phyloP scores from a whole-genome alignment of 2,888 invertebrate species.

The Drosophila algonquin region DNA sequence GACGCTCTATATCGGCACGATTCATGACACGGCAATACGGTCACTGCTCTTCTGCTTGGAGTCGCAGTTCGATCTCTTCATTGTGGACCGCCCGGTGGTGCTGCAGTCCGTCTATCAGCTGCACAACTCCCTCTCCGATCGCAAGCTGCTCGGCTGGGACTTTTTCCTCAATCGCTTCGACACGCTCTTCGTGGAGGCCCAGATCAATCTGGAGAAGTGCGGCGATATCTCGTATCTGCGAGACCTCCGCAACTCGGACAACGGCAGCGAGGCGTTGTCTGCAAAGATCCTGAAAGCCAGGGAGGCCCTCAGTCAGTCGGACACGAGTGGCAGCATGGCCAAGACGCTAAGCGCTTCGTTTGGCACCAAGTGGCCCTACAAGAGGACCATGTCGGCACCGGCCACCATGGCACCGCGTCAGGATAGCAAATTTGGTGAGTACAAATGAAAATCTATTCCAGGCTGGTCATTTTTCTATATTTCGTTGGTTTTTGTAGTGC shows the following conservation, averaged over 20 bases:
- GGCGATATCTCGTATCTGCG: slow-evolving; percentile 93
- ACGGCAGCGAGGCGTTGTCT: slow-evolving; percentile 93
- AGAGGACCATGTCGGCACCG: slow-evolving; percentile 96
- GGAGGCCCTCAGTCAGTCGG: slow-evolving; percentile 92
- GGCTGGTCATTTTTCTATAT: background rate
- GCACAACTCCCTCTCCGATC: slow-evolving; percentile 95
- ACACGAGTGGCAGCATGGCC: slow-evolving; percentile 86
- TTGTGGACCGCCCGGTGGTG: slow-evolving; percentile 98
- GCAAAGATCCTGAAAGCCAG: slow-evolving; percentile 94
- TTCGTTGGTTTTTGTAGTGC: slow-evolving; percentile 54
- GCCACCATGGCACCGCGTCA: slow-evolving; percentile 91
- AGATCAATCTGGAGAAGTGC: slow-evolving; percentile 93
- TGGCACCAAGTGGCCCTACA: slow-evolving; percentile 97
- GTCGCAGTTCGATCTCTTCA: slow-evolving; percentile 98
- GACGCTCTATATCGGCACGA: slow-evolving; percentile 95
- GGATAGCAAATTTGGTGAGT: slow-evolving; percentile 88
- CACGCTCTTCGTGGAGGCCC: slow-evolving; percentile 97
- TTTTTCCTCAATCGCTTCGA: slow-evolving; percentile 99
- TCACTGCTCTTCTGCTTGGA: slow-evolving; percentile 96
- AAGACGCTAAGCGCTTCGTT: slow-evolving; percentile 94
- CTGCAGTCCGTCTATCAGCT: slow-evolving; percentile 97
- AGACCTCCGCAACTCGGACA: slow-evolving; percentile 94
- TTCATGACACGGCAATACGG: slow-evolving; percentile 95
- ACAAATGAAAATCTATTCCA: too few species aligned
- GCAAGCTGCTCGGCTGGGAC: slow-evolving; percentile 96